These are phyloP conservation scores for Adelosebastes latens DNA, from an alignment of 2,797 vertebrate genomes.

Conservation along the genomic window DNA sequence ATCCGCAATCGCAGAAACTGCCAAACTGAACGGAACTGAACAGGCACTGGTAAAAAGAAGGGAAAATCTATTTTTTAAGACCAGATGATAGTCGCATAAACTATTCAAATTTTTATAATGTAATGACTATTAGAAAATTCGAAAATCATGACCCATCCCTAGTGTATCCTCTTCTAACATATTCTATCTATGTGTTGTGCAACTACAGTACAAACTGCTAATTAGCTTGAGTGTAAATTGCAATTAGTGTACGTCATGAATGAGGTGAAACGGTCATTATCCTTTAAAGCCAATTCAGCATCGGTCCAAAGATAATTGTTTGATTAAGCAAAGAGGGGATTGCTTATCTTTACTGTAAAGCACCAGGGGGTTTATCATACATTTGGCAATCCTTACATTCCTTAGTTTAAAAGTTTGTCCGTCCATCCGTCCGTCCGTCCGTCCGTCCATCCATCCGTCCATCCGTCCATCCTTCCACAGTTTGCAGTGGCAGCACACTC, in stretches of 20 bases:
- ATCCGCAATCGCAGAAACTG: too few species aligned
- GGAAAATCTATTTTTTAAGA: too few species aligned
- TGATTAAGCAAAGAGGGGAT: background rate
- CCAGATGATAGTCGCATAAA: too few species aligned
- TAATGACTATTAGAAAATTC: too few species aligned
- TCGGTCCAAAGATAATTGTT: conserved; percentile 3
- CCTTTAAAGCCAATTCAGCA: background rate
- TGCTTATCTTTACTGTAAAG: background rate
- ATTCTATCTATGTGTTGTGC: background rate
- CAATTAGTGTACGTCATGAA: background rate
- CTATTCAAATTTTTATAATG: too few species aligned
- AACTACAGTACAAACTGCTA: background rate
- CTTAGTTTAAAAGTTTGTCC: background rate
- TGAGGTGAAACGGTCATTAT: background rate
- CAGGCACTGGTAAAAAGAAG: too few species aligned
- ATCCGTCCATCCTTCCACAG: background rate
- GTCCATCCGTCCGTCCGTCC: background rate
- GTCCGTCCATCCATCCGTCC: too few species aligned
- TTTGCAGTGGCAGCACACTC: background rate
- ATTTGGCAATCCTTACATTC: background rate
- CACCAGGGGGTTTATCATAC: background rate
- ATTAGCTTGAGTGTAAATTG: background rate
- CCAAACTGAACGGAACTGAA: background rate
- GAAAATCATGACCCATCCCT: too few species aligned
- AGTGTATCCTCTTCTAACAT: background rate